A percentile compares a stretch with the other conserved stretches of the same genome.
These are phyloP conservation scores for Forbesichthys agassizii DNA, from an alignment of 2,113 vertebrate species.

Conservation along the genomic window DNA sequence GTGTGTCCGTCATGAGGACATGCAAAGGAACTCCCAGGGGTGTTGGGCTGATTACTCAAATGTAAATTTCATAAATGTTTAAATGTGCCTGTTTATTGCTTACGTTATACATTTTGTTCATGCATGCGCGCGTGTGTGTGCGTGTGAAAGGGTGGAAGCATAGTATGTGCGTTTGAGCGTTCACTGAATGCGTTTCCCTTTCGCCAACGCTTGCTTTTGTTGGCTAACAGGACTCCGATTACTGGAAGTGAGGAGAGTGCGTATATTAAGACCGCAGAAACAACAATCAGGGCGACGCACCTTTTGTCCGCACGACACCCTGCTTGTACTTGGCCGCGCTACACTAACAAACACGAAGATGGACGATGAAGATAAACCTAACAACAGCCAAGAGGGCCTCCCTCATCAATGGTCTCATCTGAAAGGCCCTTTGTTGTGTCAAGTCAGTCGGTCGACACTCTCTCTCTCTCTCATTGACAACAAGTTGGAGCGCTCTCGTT, in stretches of 20 bases:
- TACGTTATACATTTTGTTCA: no score
- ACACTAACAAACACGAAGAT: no score
- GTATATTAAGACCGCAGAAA: constrained; percentile 41
- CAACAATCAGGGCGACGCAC: constrained; percentile 43
- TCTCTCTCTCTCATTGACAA: neutral
- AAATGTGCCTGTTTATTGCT: no score
- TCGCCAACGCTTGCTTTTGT: constrained; percentile 58
- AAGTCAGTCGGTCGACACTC: neutral
- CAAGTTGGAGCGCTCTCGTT: neutral
- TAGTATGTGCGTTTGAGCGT: constrained; percentile 41
- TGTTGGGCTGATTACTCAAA: no score
- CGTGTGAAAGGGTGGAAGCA: constrained; percentile 16
- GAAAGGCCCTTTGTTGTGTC: neutral
- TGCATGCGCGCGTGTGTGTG: no score
- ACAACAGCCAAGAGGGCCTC: no score
- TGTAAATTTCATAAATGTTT: no score
- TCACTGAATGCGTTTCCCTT: constrained; percentile 57
- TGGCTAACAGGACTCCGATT: constrained; percentile 50
- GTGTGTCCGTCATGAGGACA: no score
- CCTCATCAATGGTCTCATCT: no score
- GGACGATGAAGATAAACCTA: no score
- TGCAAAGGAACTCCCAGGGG: no score
- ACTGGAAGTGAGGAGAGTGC: constrained; percentile 39
- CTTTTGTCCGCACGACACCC: constrained; percentile 38
- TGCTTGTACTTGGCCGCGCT: constrained; percentile 31